Percentiles rank a stretch among this genome's conserved stretches.
Evolutionary conservation across 1,140 invertebrate species (phyloP).

Genomic region (Palaemon carinicauda): DNA sequence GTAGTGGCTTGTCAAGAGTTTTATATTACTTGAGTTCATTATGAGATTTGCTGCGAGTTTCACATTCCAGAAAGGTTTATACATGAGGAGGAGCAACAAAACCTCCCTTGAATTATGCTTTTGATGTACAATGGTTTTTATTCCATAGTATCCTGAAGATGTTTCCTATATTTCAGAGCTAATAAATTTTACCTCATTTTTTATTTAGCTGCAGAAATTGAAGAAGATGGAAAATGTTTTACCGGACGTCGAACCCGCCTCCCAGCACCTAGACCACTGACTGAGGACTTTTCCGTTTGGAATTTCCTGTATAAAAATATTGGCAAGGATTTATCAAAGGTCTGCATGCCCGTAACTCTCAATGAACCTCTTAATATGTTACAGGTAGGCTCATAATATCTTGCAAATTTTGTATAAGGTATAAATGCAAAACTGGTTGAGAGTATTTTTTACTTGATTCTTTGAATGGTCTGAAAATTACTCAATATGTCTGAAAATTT

Average conservation of each 20-base stretch:
- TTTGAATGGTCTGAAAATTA: too few relatives aligned
- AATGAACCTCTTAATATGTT: slow-evolving; percentile 88
- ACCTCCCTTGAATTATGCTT: not conserved
- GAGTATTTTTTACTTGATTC: too few relatives aligned
- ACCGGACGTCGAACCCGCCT: slow-evolving; percentile 78
- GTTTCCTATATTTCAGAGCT: not conserved
- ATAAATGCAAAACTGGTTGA: too few relatives aligned
- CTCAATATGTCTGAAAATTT: not conserved
- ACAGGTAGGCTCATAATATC: slow-evolving; percentile 63
- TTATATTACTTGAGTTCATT: too few relatives aligned
- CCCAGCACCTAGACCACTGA: slow-evolving; percentile 76
- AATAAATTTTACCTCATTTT: not conserved
- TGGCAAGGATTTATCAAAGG: slow-evolving; percentile 85
- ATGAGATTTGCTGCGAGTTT: too few relatives aligned
- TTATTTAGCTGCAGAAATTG: slow-evolving; percentile 49
- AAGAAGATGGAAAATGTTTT: slow-evolving; percentile 58
- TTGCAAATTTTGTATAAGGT: not conserved
- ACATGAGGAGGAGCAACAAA: not conserved
- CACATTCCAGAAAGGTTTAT: too few relatives aligned
- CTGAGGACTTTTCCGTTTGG: slow-evolving; percentile 80
- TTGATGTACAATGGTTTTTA: too few relatives aligned
- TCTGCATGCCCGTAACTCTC: slow-evolving; percentile 81
- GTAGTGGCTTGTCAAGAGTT: too few relatives aligned
- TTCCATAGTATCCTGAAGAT: too few relatives aligned
- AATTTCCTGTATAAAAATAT: slow-evolving; percentile 85